Conservation (phyloP, 2,113 vertebrate genomes). For the Origma solitaria region DNA sequence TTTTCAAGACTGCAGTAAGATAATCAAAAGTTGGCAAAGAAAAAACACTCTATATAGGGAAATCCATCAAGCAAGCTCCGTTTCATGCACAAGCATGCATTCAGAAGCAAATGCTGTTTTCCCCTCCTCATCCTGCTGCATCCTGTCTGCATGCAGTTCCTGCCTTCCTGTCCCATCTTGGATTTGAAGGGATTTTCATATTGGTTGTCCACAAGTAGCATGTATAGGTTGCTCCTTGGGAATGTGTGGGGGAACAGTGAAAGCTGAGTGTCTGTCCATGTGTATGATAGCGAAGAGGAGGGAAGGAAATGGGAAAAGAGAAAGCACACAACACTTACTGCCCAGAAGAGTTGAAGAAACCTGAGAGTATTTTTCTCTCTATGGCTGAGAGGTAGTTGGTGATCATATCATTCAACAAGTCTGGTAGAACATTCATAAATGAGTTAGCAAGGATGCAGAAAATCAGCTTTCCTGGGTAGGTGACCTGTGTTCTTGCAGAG, state of each 20-base stretch:
- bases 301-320: not conserved
- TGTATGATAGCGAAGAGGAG: rapidly evolving
- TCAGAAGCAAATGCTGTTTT: not conserved
- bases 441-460: not conserved
- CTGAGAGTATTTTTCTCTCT: not conserved
- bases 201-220: not conserved
- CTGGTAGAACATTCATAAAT: not conserved
- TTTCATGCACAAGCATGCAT: not conserved
- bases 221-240: not conserved
- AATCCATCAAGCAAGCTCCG: not conserved
- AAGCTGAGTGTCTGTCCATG: not conserved
- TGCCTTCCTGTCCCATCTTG: not conserved
- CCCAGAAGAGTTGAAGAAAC: not conserved
- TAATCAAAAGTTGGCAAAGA: not conserved
- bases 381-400: not conserved
- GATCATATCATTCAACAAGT: not conserved
- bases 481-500: not conserved
- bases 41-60: not conserved
- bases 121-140: not conserved
- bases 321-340: rapidly evolving
- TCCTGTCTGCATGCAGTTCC: not conserved
- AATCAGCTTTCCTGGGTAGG: not conserved
- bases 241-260: rapidly evolving
- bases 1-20: not conserved
- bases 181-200: not conserved